Percentiles rank a stretch among this genome's conserved stretches.
These are phyloP conservation scores for Geopemphigus sp. DNA, from an alignment of 1,140 invertebrate species.

Conservation along the genomic window DNA sequence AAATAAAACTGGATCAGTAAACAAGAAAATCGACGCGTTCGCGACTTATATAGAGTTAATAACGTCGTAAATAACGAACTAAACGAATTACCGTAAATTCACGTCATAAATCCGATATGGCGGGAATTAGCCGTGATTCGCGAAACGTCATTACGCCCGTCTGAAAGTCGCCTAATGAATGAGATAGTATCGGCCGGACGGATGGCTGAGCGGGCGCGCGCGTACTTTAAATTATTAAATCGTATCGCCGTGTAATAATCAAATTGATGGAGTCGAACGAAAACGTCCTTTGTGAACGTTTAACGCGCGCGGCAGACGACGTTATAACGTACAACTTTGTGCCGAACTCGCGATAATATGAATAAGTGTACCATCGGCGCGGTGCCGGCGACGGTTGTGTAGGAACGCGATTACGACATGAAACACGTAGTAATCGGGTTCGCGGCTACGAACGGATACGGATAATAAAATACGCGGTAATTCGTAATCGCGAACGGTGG, in stretches of 20 bases:
- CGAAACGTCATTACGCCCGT: not conserved
- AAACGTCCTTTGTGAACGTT: not conserved
- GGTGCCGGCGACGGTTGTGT: not conserved
- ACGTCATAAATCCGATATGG: no score
- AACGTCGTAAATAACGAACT: no score
- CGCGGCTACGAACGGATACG: no score
- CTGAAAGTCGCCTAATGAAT: not conserved
- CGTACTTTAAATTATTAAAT: not conserved
- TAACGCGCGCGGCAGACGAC: not conserved
- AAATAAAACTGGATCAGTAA: no score
- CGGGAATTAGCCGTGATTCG: no score
- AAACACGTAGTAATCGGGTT: no score
- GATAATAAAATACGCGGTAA: not conserved
- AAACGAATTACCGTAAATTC: no score
- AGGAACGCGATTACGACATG: not conserved
- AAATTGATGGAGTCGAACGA: not conserved
- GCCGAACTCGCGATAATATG: not conserved
- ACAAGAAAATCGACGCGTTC: no score
- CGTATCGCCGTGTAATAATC: not conserved
- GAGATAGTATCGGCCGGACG: not conserved
- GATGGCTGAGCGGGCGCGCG: not conserved
- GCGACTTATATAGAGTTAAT: no score
- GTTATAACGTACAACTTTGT: not conserved
- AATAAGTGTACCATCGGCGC: not conserved
- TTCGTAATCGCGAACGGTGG: not conserved